phyloP scores from a whole-genome alignment of 2,888 invertebrate species.

The Falcaria lacertinaria region DNA sequence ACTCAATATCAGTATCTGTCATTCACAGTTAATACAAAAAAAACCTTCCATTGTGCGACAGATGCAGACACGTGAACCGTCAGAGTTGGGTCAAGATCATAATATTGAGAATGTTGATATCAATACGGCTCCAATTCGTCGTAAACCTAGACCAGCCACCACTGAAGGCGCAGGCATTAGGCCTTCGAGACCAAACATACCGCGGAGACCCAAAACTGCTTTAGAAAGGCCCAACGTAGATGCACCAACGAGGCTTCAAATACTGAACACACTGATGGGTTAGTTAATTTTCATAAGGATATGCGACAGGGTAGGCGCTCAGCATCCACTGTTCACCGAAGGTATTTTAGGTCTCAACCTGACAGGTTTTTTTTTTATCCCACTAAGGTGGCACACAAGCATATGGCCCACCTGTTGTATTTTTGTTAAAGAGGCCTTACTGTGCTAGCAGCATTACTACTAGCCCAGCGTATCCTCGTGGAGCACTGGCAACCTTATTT shows the following conservation, averaged over 20 bases:
- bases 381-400: too few species aligned
- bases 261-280: conserved; percentile 68
- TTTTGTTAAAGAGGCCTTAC: too few species aligned
- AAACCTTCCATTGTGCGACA: not conserved
- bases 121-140: not conserved
- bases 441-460: too few species aligned
- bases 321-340: too few species aligned
- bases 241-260: conserved; percentile 50
- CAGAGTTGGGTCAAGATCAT: conserved; percentile 7
- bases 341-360: too few species aligned
- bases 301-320: too few species aligned
- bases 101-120: conserved; percentile 4
- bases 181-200: conserved; percentile 35
- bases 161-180: conserved; percentile 54
- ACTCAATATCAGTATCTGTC: too few species aligned
- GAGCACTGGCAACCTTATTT: too few species aligned
- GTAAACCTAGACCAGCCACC: conserved; percentile 54
- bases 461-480: too few species aligned
- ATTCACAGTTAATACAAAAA: too few species aligned
- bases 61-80: not conserved
- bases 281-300: conserved; percentile 6
- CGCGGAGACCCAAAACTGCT: conserved; percentile 53
- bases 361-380: too few species aligned
- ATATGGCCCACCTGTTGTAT: too few species aligned
- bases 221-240: conserved; percentile 31